These are phyloP conservation scores for Sapayoa aenigma DNA, from an alignment of 2,113 vertebrate genomes.

Conservation along the genomic window DNA sequence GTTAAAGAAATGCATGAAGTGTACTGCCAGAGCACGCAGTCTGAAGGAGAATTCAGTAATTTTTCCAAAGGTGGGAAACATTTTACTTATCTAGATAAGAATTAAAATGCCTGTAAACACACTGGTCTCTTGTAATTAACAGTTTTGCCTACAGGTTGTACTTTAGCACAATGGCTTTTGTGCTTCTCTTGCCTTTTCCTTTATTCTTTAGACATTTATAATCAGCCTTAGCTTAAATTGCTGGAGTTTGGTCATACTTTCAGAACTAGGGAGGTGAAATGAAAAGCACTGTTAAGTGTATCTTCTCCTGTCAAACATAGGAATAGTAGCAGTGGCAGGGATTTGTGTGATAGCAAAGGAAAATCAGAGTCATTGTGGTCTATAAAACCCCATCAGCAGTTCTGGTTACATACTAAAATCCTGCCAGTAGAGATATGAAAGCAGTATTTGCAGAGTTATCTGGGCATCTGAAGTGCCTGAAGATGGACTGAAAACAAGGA, in stretches of 20 bases:
- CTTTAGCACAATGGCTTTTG: neutral
- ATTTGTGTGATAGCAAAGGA: neutral
- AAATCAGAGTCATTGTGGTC: neutral
- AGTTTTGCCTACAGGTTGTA: neutral
- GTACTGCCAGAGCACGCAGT: constrained; percentile 77
- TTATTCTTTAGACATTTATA: neutral
- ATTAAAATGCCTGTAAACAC: neutral
- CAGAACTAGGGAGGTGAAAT: neutral
- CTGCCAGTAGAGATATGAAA: neutral
- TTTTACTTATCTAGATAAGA: neutral
- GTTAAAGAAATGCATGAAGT: constrained; percentile 87
- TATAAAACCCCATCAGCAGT: neutral
- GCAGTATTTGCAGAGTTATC: neutral
- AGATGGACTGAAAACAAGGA: neutral
- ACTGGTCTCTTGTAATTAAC: neutral
- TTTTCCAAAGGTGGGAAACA: constrained; percentile 78
- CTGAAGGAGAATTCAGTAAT: constrained; percentile 64
- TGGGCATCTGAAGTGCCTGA: neutral
- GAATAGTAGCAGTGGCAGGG: neutral
- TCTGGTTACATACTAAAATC: neutral
- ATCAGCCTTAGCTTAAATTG: neutral
- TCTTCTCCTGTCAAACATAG: neutral
- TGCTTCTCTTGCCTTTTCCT: neutral
- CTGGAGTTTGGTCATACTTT: neutral
- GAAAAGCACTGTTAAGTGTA: neutral